Conservation (phyloP, 2,113 vertebrate genomes). For the Spheniscus mendiculus region DNA sequence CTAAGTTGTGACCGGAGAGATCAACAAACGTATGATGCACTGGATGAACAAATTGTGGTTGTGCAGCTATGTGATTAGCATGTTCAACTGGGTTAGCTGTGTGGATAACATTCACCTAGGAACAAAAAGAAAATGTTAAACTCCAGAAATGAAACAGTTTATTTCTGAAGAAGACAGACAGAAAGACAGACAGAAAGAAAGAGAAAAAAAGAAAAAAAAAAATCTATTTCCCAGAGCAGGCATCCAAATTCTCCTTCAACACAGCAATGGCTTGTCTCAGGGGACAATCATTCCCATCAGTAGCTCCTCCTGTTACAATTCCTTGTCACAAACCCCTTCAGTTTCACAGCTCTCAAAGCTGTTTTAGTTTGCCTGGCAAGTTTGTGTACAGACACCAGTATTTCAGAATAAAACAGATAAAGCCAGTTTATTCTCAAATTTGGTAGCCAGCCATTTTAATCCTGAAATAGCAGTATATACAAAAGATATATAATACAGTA, state of each 20-base stretch:
- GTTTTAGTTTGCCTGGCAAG: background rate
- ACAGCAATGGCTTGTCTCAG: background rate
- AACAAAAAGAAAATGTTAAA: background rate
- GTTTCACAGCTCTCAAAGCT: background rate
- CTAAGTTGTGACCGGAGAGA: conserved; percentile 94
- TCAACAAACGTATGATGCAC: conserved; percentile 92
- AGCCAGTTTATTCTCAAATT: background rate
- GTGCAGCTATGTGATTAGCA: conserved; percentile 87
- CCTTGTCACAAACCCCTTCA: background rate
- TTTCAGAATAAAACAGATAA: background rate
- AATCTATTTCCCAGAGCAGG: background rate
- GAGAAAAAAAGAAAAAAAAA: no score
- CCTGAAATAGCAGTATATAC: background rate
- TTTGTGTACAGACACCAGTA: background rate
- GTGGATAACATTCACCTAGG: conserved; percentile 95
- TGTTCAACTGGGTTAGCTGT: conserved; percentile 88
- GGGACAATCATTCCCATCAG: background rate
- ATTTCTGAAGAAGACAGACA: no score
- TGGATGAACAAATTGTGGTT: conserved; percentile 93
- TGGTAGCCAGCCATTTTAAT: background rate
- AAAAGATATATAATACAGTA: background rate
- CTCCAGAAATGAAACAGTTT: background rate
- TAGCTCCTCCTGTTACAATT: background rate
- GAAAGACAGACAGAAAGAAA: no score
- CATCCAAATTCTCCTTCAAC: background rate